phyloP scores from a whole-genome alignment of 1,140 invertebrate species.

The Drosophila setifemur region DNA sequence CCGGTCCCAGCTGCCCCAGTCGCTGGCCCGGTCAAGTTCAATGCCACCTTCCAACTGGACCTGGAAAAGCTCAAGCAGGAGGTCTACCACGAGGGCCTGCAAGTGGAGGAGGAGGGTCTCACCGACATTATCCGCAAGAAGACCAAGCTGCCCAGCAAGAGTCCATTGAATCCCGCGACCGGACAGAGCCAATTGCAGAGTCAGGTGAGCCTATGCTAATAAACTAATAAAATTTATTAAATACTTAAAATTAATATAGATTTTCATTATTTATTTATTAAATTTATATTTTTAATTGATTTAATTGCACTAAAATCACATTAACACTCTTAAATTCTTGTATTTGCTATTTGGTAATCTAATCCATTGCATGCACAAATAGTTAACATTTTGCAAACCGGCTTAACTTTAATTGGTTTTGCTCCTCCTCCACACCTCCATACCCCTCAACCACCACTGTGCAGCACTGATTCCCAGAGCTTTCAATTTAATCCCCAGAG shows the following conservation, averaged over 20 bases:
- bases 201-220: slow-evolving; percentile 45
- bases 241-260: too few relatives aligned
- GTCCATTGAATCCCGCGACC: slow-evolving; percentile 6
- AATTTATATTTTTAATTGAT: too few relatives aligned
- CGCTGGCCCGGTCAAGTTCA: slow-evolving; percentile 79
- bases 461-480: neutral
- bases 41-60: slow-evolving; percentile 87
- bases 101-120: slow-evolving; percentile 91
- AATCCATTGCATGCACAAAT: slow-evolving; percentile 14
- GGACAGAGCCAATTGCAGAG: slow-evolving; percentile 64
- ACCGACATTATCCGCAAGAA: slow-evolving; percentile 87
- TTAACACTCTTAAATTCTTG: too few relatives aligned
- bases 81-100: slow-evolving; percentile 89
- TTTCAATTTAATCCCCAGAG: slow-evolving; percentile 23
- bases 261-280: too few relatives aligned
- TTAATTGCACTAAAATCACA: too few relatives aligned
- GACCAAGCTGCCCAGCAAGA: slow-evolving; percentile 84
- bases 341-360: too few relatives aligned
- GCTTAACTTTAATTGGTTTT: too few relatives aligned
- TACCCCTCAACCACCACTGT: neutral
- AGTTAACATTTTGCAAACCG: neutral
- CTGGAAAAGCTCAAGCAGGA: slow-evolving; percentile 90
- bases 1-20: slow-evolving; percentile 5
- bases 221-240: neutral
- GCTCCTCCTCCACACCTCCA: too few relatives aligned